Conservation (phyloP, 2,113 vertebrate genomes). For the Phaetusa simplex region DNA sequence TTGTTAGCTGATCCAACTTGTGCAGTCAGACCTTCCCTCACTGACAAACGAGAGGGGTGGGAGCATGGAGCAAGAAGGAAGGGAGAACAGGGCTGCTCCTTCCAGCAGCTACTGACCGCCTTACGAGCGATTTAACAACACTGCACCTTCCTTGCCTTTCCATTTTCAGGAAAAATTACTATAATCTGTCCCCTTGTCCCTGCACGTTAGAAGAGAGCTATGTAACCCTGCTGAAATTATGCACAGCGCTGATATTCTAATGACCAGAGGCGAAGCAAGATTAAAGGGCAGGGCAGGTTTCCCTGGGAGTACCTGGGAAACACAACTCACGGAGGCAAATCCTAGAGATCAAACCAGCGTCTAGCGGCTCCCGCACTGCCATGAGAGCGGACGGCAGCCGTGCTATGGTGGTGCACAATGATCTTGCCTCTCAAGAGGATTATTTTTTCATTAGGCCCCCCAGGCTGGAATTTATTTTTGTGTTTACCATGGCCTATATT, state of each 20-base stretch:
- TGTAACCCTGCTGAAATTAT: neutral
- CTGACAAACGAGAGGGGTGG: neutral
- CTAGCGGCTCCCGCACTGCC: neutral
- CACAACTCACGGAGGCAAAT: neutral
- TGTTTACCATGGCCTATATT: slow-evolving; percentile 26
- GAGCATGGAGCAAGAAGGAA: neutral
- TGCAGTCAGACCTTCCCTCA: neutral
- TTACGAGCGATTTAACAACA: neutral
- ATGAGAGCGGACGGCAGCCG: neutral
- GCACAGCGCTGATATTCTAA: neutral
- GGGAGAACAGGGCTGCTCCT: neutral
- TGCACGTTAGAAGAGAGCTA: neutral
- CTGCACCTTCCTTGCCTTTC: neutral
- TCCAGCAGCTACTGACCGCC: neutral
- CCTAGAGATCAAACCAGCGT: neutral
- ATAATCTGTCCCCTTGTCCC: neutral
- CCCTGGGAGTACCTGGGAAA: neutral
- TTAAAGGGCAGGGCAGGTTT: neutral
- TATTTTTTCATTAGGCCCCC: neutral
- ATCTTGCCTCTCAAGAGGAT: neutral
- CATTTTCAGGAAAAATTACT: neutral
- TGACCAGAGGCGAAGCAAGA: neutral
- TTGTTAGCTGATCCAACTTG: neutral
- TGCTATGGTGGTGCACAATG: neutral
- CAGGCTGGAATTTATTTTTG: slow-evolving; percentile 16